Conservation (phyloP, 2,113 vertebrate genomes). For the Mungos mungo region DNA sequence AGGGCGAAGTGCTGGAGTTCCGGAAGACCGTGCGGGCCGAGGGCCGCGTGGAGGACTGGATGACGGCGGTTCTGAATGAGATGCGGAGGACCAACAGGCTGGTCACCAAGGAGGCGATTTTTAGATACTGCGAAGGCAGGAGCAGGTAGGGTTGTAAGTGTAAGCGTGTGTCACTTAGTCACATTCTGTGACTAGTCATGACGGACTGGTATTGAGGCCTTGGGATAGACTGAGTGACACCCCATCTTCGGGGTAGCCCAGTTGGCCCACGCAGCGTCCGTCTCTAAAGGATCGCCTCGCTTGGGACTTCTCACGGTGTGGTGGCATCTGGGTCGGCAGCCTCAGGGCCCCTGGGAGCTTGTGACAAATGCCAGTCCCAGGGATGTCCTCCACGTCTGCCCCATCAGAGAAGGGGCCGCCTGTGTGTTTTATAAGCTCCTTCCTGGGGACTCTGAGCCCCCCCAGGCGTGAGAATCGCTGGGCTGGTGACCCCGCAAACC, state of each 20-base stretch:
- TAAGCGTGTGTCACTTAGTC: fast-evolving
- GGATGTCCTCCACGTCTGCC: background rate
- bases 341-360: background rate
- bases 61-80: constrained; percentile 91
- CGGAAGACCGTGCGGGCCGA: constrained; percentile 86
- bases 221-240: background rate
- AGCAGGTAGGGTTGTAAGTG: constrained; percentile 86
- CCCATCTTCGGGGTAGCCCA: background rate
- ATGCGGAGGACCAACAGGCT: constrained; percentile 95
- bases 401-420: background rate
- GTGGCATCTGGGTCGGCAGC: background rate
- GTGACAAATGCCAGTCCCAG: background rate
- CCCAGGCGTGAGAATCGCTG: background rate
- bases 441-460: background rate
- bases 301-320: background rate
- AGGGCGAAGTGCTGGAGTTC: constrained; percentile 94
- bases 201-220: fast-evolving
- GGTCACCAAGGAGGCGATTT: constrained; percentile 97
- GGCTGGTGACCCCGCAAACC: background rate
- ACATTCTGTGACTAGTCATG: too few species aligned
- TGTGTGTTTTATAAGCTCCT: background rate
- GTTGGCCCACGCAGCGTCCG: fast-evolving
- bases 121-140: constrained; percentile 90
- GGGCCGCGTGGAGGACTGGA: constrained; percentile 97
- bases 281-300: background rate